Base-by-base conservation (phyloP, 2,888 invertebrate species). In the Mechanitis messenoides region DNA sequence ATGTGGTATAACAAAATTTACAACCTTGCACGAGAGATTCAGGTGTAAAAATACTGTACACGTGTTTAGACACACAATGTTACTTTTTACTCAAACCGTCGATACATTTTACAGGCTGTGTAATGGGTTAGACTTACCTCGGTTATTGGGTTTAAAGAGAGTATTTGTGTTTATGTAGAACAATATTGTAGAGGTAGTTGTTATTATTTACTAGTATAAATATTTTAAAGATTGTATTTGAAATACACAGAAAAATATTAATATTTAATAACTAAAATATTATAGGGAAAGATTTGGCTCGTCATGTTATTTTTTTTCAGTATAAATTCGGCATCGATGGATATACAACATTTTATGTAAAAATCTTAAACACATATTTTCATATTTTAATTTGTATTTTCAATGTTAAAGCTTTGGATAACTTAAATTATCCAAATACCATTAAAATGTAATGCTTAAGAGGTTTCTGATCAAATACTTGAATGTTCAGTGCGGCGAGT, bases 401-500 rank as follows among this genome's bases (percentile, higher is more conserved):
- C 20, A 20, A 20, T 20, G 20, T 20, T 20, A 20, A 20, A 20
- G 20, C 20, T 20, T 28, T 28, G 12, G n/a, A 50, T 31, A 9
- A 31, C 7, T 9, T 5, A 28, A 31, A 9, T 31, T 31, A 31
- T 50, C 31, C 28, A 50, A 50, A 50, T 50, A 50, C 50, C 50
- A 50, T 50, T 50, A 50, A 31, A 31, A 31, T 50, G 3, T 28
- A 50, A 50, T 50, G 6, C 50, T 7, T 11, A 31, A 50, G 50
- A 50, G 31, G 6, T 50, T 50, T 50, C 31, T 50, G 31, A 50
- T 50, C 50, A 31, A 50, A 50, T 31, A 50, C 50, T 50, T 31
- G 31, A 50, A 31, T 47, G 47, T 50, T 50, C 91, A 97, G 98
- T 98, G 66, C 94, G 99, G 67, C 93, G 98, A 68, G 98, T 99